Percentiles rank a stretch among this genome's conserved stretches.
These are phyloP conservation scores for Blastobasis adustella DNA, from an alignment of 2,888 invertebrate genomes.

Conservation along the genomic window DNA sequence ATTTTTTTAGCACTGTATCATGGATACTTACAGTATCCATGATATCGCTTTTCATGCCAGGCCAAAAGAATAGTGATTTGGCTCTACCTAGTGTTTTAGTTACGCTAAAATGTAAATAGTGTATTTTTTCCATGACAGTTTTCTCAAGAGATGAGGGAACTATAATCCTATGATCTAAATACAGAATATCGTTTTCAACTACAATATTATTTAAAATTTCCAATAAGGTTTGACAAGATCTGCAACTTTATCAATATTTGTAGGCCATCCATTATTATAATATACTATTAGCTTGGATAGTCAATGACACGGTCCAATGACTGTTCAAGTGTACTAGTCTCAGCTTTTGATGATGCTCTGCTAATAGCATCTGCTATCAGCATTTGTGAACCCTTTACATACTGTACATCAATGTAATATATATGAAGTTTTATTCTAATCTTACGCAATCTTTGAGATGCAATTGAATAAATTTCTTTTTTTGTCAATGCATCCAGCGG, in stretches of 20 bases:
- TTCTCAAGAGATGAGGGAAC: background rate
- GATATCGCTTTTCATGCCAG: background rate
- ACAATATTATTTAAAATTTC: constrained; percentile 1
- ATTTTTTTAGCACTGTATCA: constrained; percentile 1
- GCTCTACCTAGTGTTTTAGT: constrained; percentile 3
- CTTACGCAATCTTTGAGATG: constrained; percentile 4
- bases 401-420: constrained; percentile 1
- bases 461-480: constrained; percentile 4
- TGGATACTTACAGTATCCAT: background rate
- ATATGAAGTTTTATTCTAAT: constrained; percentile 5
- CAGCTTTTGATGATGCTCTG: background rate
- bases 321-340: background rate
- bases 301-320: too few species aligned
- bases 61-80: constrained; percentile 2
- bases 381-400: constrained; percentile 1
- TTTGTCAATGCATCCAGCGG: constrained; percentile 3
- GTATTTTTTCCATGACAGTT: background rate
- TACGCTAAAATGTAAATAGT: constrained; percentile 3
- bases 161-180: constrained; percentile 1
- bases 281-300: background rate
- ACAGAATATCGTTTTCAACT: constrained; percentile 2
- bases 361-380: background rate
- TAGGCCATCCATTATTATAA: constrained; percentile 4
- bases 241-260: background rate
- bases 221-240: constrained; percentile 1